Evolutionary conservation across 92 coral and sea anemone genomes (phyloP).

Genomic region (Phenganax stokvisi): DNA sequence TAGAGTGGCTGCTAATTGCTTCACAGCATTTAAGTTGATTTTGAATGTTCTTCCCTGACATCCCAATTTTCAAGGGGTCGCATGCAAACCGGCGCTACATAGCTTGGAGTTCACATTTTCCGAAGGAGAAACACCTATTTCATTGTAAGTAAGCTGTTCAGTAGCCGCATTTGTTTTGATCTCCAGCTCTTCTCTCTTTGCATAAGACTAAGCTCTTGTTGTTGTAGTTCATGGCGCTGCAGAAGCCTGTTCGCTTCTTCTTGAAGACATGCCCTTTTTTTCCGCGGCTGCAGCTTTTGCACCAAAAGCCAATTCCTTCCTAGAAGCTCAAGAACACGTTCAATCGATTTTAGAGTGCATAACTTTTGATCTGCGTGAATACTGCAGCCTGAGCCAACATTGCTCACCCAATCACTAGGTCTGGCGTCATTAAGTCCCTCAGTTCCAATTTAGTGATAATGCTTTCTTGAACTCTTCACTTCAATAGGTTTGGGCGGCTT

Average conservation of each 20-base stretch:
- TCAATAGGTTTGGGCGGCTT: too few relatives aligned
- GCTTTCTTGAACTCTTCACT: too few relatives aligned
- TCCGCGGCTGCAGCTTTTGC: constrained; percentile 15
- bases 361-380: constrained; percentile 14
- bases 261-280: neutral
- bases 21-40: neutral
- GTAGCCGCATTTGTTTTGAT: constrained; percentile 51
- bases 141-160: constrained; percentile 32
- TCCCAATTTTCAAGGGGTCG: neutral
- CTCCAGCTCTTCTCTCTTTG: constrained; percentile 38
- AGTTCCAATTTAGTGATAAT: too few relatives aligned
- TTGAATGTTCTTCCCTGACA: neutral
- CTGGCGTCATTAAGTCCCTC: neutral
- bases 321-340: constrained; percentile 5
- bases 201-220: constrained; percentile 6
- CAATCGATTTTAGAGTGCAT: constrained; percentile 10
- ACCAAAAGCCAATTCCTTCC: neutral
- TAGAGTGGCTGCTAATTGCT: constrained; percentile 2
- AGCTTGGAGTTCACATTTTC: neutral
- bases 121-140: neutral
- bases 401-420: constrained; percentile 14
- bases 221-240: constrained; percentile 42
- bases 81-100: neutral
- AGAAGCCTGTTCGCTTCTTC: constrained; percentile 46
- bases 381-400: constrained; percentile 12